Percentiles rank a stretch among this genome's conserved stretches.
Evolutionary conservation across 2,797 vertebrate genomes (phyloP).

Genomic region (Crenichthys baileyi): DNA sequence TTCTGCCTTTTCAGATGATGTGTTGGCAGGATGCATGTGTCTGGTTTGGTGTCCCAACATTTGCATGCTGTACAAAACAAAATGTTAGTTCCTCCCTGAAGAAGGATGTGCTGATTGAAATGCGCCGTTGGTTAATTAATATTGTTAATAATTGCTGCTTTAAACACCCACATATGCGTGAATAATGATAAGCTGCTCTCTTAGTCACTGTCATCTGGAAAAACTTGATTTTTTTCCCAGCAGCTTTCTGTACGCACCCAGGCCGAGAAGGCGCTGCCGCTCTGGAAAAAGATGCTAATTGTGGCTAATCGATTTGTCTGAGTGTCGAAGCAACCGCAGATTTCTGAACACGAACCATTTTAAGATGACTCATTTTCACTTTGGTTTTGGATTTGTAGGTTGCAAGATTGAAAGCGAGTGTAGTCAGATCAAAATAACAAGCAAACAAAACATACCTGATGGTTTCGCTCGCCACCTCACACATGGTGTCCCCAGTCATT

Average conservation of each 20-base stretch:
- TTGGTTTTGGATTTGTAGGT: not conserved
- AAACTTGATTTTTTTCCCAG: not conserved
- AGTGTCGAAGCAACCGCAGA: not conserved
- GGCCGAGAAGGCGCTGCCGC: not conserved
- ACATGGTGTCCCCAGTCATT: not conserved
- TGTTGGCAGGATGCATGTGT: not conserved
- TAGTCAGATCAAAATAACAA: conserved; percentile 40
- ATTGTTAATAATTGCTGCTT: not conserved
- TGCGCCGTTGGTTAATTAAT: not conserved
- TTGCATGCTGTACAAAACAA: conserved; percentile 10
- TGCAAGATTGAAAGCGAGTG: not conserved
- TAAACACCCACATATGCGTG: not conserved
- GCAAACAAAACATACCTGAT: conserved; percentile 49
- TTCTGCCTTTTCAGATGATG: not conserved
- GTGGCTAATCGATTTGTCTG: not conserved
- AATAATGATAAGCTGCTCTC: not conserved
- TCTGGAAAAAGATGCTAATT: conserved; percentile 15
- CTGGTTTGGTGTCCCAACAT: not conserved
- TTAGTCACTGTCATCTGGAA: conserved; percentile 10
- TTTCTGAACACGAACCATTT: not conserved
- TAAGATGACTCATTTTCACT: conserved; percentile 21
- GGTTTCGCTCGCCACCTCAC: conserved; percentile 14
- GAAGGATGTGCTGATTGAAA: not conserved
- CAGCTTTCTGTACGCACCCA: not conserved
- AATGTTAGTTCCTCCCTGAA: not conserved